phyloP scores from a whole-genome alignment of 53 echinoderm and acorn worm genomes.

The Hippasteria phrygiana region DNA sequence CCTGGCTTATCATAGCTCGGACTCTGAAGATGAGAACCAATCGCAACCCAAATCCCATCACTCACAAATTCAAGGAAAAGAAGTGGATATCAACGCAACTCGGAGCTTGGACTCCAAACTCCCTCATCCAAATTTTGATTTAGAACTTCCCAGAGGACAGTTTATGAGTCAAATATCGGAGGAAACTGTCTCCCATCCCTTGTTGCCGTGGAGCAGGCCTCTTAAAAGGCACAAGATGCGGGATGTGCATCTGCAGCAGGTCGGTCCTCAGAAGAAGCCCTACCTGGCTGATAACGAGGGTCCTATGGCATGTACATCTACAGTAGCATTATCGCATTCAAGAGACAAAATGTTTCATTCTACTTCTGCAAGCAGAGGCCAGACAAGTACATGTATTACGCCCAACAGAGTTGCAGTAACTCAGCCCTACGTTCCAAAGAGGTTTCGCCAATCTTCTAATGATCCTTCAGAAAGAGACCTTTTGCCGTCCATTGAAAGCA shows the following conservation, averaged over 20 bases:
- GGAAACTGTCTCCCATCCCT: not conserved
- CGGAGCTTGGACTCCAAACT: not conserved
- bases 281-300: not conserved
- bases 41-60: not conserved
- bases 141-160: not conserved
- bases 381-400: not conserved
- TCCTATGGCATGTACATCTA: not conserved
- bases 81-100: not conserved
- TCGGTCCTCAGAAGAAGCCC: not conserved
- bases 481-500: not conserved
- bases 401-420: slow-evolving; percentile 21
- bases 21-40: slow-evolving; percentile 50
- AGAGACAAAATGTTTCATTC: not conserved
- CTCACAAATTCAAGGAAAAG: not conserved
- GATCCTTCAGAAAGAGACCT: not conserved
- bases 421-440: slow-evolving; percentile 53
- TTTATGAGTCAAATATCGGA: not conserved
- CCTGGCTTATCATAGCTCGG: slow-evolving; percentile 52
- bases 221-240: not conserved
- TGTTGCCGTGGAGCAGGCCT: slow-evolving; percentile 45
- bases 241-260: not conserved
- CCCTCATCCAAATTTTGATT: slow-evolving; percentile 43
- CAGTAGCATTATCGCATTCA: not conserved
- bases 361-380: not conserved
- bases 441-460: slow-evolving; percentile 14